Evolutionary conservation across 1,140 invertebrate species (phyloP), one percentile per base, ranked within the genome.

Genomic region (Pygmarrhopalites habei): DNA sequence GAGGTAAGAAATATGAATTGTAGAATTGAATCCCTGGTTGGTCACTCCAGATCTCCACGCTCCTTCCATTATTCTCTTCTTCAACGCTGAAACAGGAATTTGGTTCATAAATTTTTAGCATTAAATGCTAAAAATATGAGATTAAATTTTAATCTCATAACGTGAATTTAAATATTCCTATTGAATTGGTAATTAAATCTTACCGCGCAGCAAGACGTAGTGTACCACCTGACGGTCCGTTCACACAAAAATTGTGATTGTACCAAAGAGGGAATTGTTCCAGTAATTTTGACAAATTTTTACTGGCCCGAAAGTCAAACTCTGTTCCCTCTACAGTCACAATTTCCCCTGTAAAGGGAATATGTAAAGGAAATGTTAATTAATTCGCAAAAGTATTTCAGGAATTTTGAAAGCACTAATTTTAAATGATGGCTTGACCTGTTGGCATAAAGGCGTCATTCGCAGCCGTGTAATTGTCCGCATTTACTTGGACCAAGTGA

Each of bases 21-120:
- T 96, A 96, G 68, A 97, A 85, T 72, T 95, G 91, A 10, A 95
- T 82, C 7, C 90, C 92, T 0, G 90, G 90, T 73, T 95, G 90
- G 75, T 92, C 85, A 14, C 86, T 87, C 66, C 82, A 84, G 0
- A 94, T 79, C 73, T 92, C 86, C 58, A 96, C 71, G 14, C 72
- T 79, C 60, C 90, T 81, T 10, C 90, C 90, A 64, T 82, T 83
- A 4, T 73, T 67, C 0, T 83, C 82, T 76, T 94, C 88, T n/a
- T 75, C 66, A 0, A 88, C 81, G 61, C 82, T 82, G 0, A 5
- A 35, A 35, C 32, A 35, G 5, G 77, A 7, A 7, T 35, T 35
- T 15, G 15, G 15, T 7, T 5, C 15, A 7, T 5, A 35, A 7
- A 35, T 35, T 35, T 35, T 35, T 7, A 7, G n/a, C n/a, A n/a